These are phyloP conservation scores for Periplaneta americana DNA, from an alignment of 1,140 invertebrate genomes.

Conservation along the genomic window DNA sequence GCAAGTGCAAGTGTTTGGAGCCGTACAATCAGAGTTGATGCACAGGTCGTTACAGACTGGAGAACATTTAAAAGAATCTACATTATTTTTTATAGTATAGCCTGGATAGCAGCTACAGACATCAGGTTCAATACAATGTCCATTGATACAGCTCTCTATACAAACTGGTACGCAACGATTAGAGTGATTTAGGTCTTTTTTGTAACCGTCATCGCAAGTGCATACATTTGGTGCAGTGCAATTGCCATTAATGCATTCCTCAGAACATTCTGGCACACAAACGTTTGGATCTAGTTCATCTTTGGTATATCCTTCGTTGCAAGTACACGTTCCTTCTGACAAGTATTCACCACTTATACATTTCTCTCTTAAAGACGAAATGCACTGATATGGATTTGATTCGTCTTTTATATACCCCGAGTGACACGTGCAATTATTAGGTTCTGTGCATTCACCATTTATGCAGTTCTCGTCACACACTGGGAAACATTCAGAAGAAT, in stretches of 20 bases:
- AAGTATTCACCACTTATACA: background rate
- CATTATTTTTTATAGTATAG: conserved; percentile 23
- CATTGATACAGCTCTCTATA: conserved; percentile 25
- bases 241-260: conserved; percentile 47
- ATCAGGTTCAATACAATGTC: conserved; percentile 26
- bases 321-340: background rate
- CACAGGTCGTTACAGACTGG: conserved; percentile 29
- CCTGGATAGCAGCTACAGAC: conserved; percentile 26
- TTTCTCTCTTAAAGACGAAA: background rate
- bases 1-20: conserved; percentile 35
- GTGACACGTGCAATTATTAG: conserved; percentile 41
- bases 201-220: conserved; percentile 32
- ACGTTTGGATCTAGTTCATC: conserved; percentile 12
- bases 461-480: conserved; percentile 27
- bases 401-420: conserved; percentile 35
- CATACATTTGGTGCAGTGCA: conserved; percentile 54
- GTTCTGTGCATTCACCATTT: conserved; percentile 40
- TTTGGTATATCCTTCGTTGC: background rate
- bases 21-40: conserved; percentile 36
- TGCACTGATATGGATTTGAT: conserved; percentile 5
- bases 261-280: conserved; percentile 52
- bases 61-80: conserved; percentile 47
- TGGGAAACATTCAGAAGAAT: conserved; percentile 22
- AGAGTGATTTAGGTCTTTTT: background rate
- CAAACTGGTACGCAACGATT: conserved; percentile 8